A percentile compares a stretch with the other conserved stretches of the same genome.
Evolutionary conservation across 2,797 vertebrate genomes (phyloP).

Genomic region (Hippocampus kuda): DNA sequence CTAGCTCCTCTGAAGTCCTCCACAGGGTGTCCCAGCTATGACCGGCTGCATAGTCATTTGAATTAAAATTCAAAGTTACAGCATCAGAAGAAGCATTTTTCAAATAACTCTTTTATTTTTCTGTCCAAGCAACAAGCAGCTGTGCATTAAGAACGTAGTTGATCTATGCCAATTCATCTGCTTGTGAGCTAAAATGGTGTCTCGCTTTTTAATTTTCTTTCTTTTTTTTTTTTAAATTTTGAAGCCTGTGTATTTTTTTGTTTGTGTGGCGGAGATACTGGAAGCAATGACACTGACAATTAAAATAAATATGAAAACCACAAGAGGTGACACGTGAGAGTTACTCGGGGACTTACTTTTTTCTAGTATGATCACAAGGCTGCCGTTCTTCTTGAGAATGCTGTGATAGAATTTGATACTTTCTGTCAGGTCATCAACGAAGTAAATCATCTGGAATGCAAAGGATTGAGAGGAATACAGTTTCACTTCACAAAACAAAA

Average conservation of each 20-base stretch:
- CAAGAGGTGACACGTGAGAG: neutral
- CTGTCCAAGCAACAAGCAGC: no score
- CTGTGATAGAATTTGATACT: constrained; percentile 74
- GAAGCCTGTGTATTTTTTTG: no score
- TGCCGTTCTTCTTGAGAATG: constrained; percentile 66
- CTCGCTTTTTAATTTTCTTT: no score
- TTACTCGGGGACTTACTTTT: constrained; percentile 52
- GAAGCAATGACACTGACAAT: neutral
- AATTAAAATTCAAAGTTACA: neutral
- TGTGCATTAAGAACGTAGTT: no score
- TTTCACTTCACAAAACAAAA: neutral
- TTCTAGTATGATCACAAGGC: constrained; percentile 72
- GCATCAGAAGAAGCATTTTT: neutral
- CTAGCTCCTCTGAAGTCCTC: constrained; percentile 50
- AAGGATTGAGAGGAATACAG: neutral
- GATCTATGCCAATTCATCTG: no score
- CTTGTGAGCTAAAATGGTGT: no score
- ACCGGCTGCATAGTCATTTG: constrained; percentile 21
- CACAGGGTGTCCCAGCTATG: constrained; percentile 54
- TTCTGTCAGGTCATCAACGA: constrained; percentile 64
- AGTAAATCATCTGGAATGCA: constrained; percentile 76
- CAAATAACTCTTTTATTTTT: no score
- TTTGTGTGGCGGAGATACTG: no score
- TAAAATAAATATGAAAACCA: no score
- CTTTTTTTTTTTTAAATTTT: no score